Base-by-base conservation (phyloP, 2,113 vertebrate species). In the Kryptolebias marmoratus region DNA sequence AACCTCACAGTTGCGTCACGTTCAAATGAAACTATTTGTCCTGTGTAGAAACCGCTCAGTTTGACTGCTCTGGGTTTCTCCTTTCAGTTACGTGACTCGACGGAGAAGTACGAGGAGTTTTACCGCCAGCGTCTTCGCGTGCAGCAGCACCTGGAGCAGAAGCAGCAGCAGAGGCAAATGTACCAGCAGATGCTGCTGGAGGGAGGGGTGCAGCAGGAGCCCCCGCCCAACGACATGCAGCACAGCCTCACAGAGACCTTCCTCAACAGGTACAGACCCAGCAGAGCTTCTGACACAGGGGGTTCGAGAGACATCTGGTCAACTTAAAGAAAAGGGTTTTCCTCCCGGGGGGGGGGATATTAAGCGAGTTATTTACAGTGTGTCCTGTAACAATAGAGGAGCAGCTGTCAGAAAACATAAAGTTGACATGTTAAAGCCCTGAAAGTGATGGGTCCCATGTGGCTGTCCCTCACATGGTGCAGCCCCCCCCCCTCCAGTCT, bases 131-230 rank as follows among this genome's bases (percentile, higher is more conserved):
- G 97, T 1, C 82, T 99, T 2, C 96, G 97, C 5, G 97, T 98
- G 73, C 98, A 99, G 88, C 98, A 99, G 84, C 97, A 99, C 85
- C 91, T 99, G 30, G 97, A 99, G 76, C 97, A 98, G 93, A 98
- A 99, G n/a, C 96, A 98, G 79, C 97, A 99, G 42, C 97, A 99
- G 49, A 90, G 95, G 47, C 96, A 98, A 68, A 83, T 99, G 69
- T 99, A 99, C 84, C 97, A 99, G 81, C 97, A 98, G 82, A 99
- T 99, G 98, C 79, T 99, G 68, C 89, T 97, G 58, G 98, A 99
- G 91, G 98, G 98, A 72, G 98, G 97, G 2, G 98, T 99, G 39
- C 95, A 96, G 89, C 96, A 97, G 83, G 95, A 95, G 30, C 96
- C 96, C 28, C 95, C 95, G 7, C 86, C 92, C 74, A 94, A 91